Percentiles rank a stretch among this genome's conserved stretches.
Conservation (phyloP, 2,888 invertebrate genomes). For the Orchestes rusci region DNA sequence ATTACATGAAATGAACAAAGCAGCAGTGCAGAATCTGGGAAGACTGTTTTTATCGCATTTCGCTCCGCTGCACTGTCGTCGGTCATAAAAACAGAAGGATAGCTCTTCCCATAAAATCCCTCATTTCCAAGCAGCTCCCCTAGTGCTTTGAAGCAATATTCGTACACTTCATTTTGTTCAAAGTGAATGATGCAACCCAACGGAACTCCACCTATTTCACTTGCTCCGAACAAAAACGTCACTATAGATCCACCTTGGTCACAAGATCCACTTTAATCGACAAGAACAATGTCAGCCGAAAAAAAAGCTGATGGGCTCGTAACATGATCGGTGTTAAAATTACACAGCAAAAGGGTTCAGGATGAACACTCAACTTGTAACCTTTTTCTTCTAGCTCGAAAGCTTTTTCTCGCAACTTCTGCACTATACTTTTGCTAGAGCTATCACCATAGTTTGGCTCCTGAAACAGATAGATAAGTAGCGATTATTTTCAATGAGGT, state of each 20-base stretch:
- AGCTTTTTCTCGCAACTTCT: neutral
- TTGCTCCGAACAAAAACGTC: neutral
- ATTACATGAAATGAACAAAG: neutral
- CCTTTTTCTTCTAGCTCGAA: neutral
- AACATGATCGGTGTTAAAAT: constrained; percentile 2
- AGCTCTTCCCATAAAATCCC: neutral
- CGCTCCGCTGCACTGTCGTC: neutral
- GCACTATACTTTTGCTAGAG: constrained; percentile 2
- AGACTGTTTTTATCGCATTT: neutral
- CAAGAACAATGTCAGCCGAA: neutral
- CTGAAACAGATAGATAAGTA: too few species aligned
- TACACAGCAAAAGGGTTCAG: constrained; percentile 2
- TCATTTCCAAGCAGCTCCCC: neutral
- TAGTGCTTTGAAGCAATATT: neutral
- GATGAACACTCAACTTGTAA: constrained; percentile 1
- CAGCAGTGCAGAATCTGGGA: neutral
- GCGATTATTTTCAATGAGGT: too few species aligned
- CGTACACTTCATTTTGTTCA: constrained; percentile 3
- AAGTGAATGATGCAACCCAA: neutral
- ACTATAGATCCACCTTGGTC: neutral
- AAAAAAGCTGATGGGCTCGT: constrained; percentile 2
- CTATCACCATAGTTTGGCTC: constrained; percentile 3
- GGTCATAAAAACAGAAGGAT: neutral
- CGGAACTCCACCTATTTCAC: neutral
- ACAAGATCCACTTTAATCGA: neutral